These are phyloP conservation scores for Cotesia chilonis DNA, from an alignment of 1,140 invertebrate genomes.

Conservation along the genomic window DNA sequence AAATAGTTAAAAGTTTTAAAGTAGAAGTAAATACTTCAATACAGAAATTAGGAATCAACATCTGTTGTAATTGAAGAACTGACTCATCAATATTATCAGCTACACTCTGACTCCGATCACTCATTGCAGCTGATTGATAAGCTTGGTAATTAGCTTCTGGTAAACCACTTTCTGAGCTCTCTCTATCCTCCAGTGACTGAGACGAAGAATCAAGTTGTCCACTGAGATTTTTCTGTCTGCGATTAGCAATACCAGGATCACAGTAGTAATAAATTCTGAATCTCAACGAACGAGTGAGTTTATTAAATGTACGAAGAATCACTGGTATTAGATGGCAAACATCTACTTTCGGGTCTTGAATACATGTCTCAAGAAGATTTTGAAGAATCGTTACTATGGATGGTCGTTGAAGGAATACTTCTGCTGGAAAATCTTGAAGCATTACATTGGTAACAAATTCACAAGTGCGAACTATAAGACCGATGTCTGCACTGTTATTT, in stretches of 20 bases:
- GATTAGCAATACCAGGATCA: constrained; percentile 65
- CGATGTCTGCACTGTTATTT: constrained; percentile 54
- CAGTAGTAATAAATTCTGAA: constrained; percentile 65
- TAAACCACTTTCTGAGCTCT: constrained; percentile 51
- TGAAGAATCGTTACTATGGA: constrained; percentile 63
- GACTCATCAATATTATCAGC: constrained; percentile 54
- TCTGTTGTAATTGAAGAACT: constrained; percentile 61
- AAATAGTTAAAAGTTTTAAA: constrained; percentile 51
- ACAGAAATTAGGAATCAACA: constrained; percentile 65
- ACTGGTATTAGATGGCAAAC: constrained; percentile 45
- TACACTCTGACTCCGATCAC: constrained; percentile 48
- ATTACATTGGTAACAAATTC: constrained; percentile 74
- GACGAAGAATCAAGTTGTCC: constrained; percentile 17
- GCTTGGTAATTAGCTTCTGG: constrained; percentile 54
- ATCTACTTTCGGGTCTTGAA: not conserved
- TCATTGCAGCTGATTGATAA: constrained; percentile 47
- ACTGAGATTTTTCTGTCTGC: constrained; percentile 58
- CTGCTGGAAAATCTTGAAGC: constrained; percentile 74
- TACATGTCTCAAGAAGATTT: constrained; percentile 42
- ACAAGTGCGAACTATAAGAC: constrained; percentile 65
- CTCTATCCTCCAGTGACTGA: constrained; percentile 46
- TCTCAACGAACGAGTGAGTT: constrained; percentile 62
- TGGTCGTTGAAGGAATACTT: constrained; percentile 75
- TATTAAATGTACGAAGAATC: constrained; percentile 59
- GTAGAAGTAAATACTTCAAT: constrained; percentile 61